Evolutionary conservation across 2,797 vertebrate species (phyloP), one percentile per base, ranked within the genome.

Genomic region (Eidolon dupreanum): DNA sequence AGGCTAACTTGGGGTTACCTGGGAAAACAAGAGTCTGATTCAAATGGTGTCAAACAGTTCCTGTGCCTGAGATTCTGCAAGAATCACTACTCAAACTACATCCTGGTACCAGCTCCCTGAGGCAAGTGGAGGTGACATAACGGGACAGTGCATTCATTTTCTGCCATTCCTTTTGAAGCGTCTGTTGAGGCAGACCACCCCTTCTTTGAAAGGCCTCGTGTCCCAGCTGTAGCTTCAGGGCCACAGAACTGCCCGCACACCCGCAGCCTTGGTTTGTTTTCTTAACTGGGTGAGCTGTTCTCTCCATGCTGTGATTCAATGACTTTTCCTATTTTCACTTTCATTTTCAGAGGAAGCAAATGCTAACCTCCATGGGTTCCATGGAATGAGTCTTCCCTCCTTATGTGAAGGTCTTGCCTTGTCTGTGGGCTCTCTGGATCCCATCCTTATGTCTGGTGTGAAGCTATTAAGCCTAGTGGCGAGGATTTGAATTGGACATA

Each of bases 291-390:
- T 9, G 11, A 88, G 19, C 17, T 31, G n/a, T 46, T 70, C 63
- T 75, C 57, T 36, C 31, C 46, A 33, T 0, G 3, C 36, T 79
- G 53, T 57, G 74, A 73, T 7, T 66, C 63, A 41, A 12, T 63
- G 51, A 12, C 6, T 9, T 46, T 86, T 95, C 41, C 57, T 74
- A 12, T 63, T 90, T 83, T 51, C 81, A 26, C 28, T 81, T 79
- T 41, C 41, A 59, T 49, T 87, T 89, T 63, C 57, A 85, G 85
- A 93, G 66, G 77, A 95, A 88, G 77, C 59, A 89, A 87, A 65
- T 77, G 55, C n/a, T 53, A 65, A 20, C 24, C 41, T 63, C 51
- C 1, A 74, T 1, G 8, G 68, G 24, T 65, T 86, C 43, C 33
- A 36, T 57, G 17, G 22, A 70, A 22, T 22, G 22, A 82, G 13